A percentile compares a stretch with the other conserved stretches of the same genome.
Evolutionary conservation across 2,888 invertebrate genomes (phyloP).

Genomic region (Mesopsocus fuscifrons): DNA sequence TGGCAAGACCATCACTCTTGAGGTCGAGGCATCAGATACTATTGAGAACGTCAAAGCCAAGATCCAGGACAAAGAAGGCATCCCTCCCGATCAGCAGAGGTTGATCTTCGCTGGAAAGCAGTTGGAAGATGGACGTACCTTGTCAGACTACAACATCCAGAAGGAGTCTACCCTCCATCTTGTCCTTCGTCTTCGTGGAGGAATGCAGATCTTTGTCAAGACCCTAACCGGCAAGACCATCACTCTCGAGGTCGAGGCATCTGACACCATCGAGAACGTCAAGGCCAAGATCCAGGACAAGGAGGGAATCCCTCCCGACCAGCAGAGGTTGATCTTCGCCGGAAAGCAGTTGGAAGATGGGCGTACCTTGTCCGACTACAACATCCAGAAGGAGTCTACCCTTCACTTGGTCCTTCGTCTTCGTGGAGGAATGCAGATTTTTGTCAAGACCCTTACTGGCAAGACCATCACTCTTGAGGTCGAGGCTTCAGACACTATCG

Average conservation of each 20-base stretch:
- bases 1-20: conserved; percentile 5
- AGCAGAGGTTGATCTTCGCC: conserved; percentile 76
- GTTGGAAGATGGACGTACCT: conserved; percentile 1
- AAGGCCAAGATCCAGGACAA: conserved; percentile 81
- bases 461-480: too few relatives aligned
- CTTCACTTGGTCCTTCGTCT: conserved; percentile 69
- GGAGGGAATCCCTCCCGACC: conserved; percentile 68
- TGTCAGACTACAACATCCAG: conserved; percentile 5
- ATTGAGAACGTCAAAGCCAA: conserved; percentile 5
- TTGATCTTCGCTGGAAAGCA: conserved; percentile 5
- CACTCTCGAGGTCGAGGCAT: conserved; percentile 78
- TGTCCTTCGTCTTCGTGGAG: conserved; percentile 1
- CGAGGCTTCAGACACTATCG: too few relatives aligned
- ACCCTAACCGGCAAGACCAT: too few relatives aligned
- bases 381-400: conserved; percentile 49
- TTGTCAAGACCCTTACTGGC: too few relatives aligned
- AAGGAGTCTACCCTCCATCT: conserved; percentile 7
- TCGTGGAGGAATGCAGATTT: conserved; percentile 73
- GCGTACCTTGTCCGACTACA: conserved; percentile 32
- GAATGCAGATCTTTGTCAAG: not conserved
- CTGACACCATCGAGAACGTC: conserved; percentile 85
- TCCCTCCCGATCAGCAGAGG: conserved; percentile 1
- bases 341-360: conserved; percentile 38
- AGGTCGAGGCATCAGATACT: conserved; percentile 2
- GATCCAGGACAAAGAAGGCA: conserved; percentile 4